phyloP scores from a whole-genome alignment of 2,113 vertebrate genomes.

The Aplodontia rufa region DNA sequence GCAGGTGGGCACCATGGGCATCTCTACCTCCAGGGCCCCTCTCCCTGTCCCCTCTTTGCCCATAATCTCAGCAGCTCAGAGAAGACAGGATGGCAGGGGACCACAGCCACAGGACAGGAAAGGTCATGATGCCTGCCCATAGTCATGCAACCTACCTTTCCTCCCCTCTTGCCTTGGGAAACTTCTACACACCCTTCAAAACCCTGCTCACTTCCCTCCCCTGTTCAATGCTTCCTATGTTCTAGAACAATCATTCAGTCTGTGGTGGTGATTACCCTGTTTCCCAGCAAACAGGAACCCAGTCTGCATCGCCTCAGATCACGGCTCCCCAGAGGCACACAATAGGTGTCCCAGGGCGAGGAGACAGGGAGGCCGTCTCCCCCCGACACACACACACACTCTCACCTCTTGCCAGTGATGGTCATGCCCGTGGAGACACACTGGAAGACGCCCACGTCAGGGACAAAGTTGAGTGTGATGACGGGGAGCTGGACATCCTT shows the following conservation, averaged over 20 bases:
- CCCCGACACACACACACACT: constrained; percentile 19
- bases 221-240: background rate
- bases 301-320: background rate
- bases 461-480: background rate
- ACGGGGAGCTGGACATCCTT: background rate
- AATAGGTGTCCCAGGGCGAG: too few relatives aligned
- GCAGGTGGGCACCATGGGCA: background rate
- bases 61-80: background rate
- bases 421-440: constrained; percentile 51
- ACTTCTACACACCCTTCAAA: background rate
- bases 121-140: background rate
- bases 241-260: background rate
- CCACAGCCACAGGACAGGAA: background rate
- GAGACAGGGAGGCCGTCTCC: background rate
- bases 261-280: background rate
- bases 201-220: background rate
- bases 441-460: constrained; percentile 13
- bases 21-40: background rate
- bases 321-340: background rate
- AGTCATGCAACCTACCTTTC: background rate
- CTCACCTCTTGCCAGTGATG: constrained; percentile 78
- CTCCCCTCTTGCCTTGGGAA: background rate
- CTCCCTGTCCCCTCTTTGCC: background rate
- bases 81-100: background rate
- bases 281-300: background rate